Conservation (phyloP, 2,797 vertebrate genomes). For the Centroberyx gerrardi region DNA sequence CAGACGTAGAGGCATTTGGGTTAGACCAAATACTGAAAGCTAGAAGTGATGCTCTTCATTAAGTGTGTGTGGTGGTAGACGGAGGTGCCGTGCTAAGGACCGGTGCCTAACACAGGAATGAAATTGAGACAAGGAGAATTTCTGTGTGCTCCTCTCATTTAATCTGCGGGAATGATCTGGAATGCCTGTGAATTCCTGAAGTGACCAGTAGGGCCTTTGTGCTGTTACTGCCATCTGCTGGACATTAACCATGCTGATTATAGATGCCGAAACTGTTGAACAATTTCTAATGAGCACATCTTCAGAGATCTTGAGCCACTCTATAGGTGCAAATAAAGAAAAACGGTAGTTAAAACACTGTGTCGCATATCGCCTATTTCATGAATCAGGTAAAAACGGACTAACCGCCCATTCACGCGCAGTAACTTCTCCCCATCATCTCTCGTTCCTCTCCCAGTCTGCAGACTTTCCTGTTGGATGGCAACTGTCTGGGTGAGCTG, state of each 20-base stretch:
- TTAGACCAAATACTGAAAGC: slow-evolving; percentile 10
- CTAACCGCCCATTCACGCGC: no score
- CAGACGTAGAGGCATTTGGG: slow-evolving; percentile 46
- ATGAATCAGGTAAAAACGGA: no score
- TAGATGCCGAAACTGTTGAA: background rate
- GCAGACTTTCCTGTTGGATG: slow-evolving; percentile 96
- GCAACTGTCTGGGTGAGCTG: slow-evolving; percentile 93
- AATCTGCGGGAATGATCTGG: slow-evolving; percentile 77
- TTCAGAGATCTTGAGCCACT: background rate
- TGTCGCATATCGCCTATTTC: no score
- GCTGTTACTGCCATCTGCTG: slow-evolving; percentile 78
- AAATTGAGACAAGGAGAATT: background rate
- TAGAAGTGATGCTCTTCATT: slow-evolving; percentile 43
- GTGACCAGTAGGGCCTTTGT: slow-evolving; percentile 60
- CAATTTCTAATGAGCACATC: background rate
- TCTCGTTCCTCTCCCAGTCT: slow-evolving; percentile 82
- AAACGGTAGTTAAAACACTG: background rate
- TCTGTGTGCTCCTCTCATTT: slow-evolving; percentile 14
- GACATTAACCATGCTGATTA: slow-evolving; percentile 10
- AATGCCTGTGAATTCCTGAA: slow-evolving; percentile 74
- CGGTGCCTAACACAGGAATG: background rate
- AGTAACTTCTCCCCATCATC: slow-evolving; percentile 8
- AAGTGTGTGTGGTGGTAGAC: background rate
- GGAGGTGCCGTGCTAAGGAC: background rate
- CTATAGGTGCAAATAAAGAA: background rate